A percentile compares a stretch with the other conserved stretches of the same genome.
Conservation (phyloP, 92 coral and sea anemone genomes). For the Parazoanthus swiftii region DNA sequence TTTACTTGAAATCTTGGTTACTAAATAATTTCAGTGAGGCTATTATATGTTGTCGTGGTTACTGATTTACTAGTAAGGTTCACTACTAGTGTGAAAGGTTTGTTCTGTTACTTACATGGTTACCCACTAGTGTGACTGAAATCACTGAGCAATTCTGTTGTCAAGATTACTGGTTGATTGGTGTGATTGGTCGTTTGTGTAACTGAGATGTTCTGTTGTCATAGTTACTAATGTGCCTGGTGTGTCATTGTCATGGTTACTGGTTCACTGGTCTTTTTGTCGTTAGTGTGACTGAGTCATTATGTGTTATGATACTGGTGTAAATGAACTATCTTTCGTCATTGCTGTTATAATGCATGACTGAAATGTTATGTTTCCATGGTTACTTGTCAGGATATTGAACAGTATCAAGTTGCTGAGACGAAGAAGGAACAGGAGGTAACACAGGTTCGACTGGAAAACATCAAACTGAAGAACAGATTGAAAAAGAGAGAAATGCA, state of each 20-base stretch:
- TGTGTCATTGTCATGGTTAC: neutral
- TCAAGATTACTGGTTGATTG: neutral
- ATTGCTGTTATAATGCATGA: neutral
- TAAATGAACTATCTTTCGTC: neutral
- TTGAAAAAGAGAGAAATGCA: conserved; percentile 98
- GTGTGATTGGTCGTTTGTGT: neutral
- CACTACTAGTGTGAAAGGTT: neutral
- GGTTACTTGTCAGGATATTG: conserved; percentile 68
- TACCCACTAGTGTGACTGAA: neutral
- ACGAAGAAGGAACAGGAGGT: conserved; percentile 95
- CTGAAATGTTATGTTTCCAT: neutral
- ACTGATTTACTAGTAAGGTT: neutral
- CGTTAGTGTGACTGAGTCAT: neutral
- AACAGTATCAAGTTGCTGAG: conserved; percentile 83
- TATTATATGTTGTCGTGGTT: neutral
- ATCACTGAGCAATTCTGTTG: neutral
- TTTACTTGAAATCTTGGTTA: too few species aligned
- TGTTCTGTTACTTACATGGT: neutral
- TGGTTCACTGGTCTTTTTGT: neutral
- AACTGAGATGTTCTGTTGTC: neutral
- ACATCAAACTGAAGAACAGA: conserved; percentile 93
- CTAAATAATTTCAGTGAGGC: too few species aligned
- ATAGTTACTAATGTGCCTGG: neutral
- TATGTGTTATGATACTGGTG: neutral
- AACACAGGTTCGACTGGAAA: conserved; percentile 94